Evolutionary conservation across 2,113 vertebrate species (phyloP).

Genomic region (Ginglymostoma cirratum): DNA sequence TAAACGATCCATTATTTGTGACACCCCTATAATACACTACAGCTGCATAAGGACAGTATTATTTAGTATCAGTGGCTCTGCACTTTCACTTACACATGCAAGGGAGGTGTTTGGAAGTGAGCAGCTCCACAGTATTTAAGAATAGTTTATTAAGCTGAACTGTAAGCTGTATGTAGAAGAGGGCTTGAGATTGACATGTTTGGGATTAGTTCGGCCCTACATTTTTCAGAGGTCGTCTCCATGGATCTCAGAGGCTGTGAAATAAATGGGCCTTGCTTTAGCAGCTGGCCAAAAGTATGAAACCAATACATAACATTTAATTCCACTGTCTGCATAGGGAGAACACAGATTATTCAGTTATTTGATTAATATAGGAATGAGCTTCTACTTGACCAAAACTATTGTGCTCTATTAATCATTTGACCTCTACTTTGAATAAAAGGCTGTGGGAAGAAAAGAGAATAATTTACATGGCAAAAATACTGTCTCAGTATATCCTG

Average conservation of each 20-base stretch:
- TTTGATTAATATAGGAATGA: constrained; percentile 46
- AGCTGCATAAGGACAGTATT: constrained; percentile 52
- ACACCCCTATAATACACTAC: constrained; percentile 30
- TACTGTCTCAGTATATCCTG: neutral
- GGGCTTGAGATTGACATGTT: constrained; percentile 62
- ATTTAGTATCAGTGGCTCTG: constrained; percentile 61
- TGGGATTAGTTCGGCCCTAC: constrained; percentile 74
- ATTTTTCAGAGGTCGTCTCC: constrained; percentile 65
- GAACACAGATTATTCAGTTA: constrained; percentile 83
- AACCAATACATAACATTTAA: constrained; percentile 92
- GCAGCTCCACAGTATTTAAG: constrained; percentile 65
- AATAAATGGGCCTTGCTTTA: constrained; percentile 61
- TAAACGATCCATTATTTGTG: constrained; percentile 36
- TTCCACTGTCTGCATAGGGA: constrained; percentile 83
- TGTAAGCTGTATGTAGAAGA: constrained; percentile 64
- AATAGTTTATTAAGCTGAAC: constrained; percentile 73
- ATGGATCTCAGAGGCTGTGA: constrained; percentile 54
- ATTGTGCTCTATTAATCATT: constrained; percentile 32
- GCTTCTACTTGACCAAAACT: constrained; percentile 36
- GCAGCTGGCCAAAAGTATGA: constrained; percentile 55
- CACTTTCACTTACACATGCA: constrained; percentile 64
- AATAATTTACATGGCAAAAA: constrained; percentile 19
- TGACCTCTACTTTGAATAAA: constrained; percentile 33
- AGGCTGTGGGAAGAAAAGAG: neutral
- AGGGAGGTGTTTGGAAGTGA: constrained; percentile 64